These are phyloP conservation scores for Entomobrya multifasciata DNA, from an alignment of 2,888 invertebrate species.

Conservation along the genomic window DNA sequence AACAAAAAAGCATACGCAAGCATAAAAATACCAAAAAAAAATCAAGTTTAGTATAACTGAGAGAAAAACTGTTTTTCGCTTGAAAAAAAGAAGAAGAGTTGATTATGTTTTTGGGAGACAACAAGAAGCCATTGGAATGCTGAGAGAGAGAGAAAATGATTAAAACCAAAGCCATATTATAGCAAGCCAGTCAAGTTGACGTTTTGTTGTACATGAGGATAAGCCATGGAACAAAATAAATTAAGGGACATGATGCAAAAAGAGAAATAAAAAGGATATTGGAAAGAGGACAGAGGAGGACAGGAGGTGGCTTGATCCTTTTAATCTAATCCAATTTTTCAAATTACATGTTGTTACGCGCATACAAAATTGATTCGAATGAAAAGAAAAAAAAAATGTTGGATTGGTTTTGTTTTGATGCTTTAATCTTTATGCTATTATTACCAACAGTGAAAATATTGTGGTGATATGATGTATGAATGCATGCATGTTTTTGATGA, in stretches of 20 bases:
- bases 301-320: not conserved
- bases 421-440: too few relatives aligned
- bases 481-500: too few relatives aligned
- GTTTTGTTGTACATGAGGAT: not conserved
- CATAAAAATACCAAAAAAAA: conserved; percentile 16
- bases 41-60: conserved; percentile 10
- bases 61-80: not conserved
- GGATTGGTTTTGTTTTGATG: too few relatives aligned
- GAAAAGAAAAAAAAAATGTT: too few relatives aligned
- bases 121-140: conserved; percentile 3
- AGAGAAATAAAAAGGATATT: not conserved
- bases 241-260: not conserved
- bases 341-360: too few relatives aligned
- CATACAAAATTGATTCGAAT: too few relatives aligned
- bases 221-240: not conserved
- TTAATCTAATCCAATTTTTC: conserved; percentile 20
- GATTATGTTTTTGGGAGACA: not conserved
- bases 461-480: too few relatives aligned
- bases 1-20: conserved; percentile 43
- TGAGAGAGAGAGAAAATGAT: not conserved
- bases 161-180: not conserved
- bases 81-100: not conserved
- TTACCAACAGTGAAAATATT: too few relatives aligned
- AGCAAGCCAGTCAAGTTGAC: too few relatives aligned
- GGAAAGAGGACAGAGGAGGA: not conserved